These are phyloP conservation scores for Ochotona princeps DNA, from an alignment of 2,113 vertebrate species.

Conservation along the genomic window DNA sequence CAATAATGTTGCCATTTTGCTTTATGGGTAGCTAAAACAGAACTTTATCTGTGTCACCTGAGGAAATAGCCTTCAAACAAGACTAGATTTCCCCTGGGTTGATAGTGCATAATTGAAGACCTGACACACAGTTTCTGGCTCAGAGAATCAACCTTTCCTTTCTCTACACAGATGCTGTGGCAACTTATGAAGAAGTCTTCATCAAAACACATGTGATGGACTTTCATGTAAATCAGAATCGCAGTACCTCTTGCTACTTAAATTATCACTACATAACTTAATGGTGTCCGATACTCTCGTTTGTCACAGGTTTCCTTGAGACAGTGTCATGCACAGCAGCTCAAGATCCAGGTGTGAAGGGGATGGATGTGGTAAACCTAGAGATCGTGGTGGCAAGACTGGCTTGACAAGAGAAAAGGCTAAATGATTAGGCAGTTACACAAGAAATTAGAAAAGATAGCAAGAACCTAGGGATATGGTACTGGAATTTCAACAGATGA, in stretches of 20 bases:
- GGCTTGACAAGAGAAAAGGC: not conserved
- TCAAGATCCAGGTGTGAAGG: not conserved
- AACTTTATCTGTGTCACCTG: not conserved
- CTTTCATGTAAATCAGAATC: not conserved
- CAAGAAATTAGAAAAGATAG: not conserved
- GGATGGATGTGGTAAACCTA: no score
- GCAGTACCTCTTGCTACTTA: not conserved
- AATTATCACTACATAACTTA: not conserved
- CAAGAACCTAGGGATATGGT: not conserved
- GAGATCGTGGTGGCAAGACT: not conserved
- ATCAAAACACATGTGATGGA: not conserved
- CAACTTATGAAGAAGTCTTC: not conserved
- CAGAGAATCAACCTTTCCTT: not conserved
- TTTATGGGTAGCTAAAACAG: not conserved
- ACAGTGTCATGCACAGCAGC: not conserved
- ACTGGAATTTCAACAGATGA: not conserved
- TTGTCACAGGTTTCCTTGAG: not conserved
- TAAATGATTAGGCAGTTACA: not conserved
- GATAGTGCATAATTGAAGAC: not conserved
- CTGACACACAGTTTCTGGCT: not conserved
- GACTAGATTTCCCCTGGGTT: not conserved
- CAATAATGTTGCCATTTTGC: not conserved
- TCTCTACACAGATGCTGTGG: not conserved
- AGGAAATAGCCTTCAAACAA: not conserved
- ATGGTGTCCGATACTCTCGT: not conserved